Conservation (phyloP, 2,888 invertebrate genomes). For the Macropis europaea region DNA sequence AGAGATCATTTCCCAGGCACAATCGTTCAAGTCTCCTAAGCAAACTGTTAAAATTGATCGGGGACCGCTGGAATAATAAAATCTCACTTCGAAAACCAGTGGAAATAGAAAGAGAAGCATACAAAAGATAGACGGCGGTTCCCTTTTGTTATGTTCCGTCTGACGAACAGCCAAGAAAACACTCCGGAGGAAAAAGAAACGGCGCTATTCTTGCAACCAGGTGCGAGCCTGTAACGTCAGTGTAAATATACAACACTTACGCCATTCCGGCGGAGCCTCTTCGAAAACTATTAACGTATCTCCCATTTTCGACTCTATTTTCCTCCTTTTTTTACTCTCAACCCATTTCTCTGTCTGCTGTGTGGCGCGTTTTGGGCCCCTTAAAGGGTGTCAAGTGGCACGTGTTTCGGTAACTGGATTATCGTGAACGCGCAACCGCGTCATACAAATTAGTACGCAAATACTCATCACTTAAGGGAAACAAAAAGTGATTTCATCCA, state of each 20-base stretch:
- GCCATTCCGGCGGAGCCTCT: constrained; percentile 58
- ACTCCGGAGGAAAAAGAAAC: constrained; percentile 56
- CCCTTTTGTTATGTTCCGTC: constrained; percentile 50
- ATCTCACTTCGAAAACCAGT: too few relatives aligned
- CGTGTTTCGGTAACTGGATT: constrained; percentile 26
- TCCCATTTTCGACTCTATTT: constrained; percentile 17
- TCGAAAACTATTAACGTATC: constrained; percentile 65
- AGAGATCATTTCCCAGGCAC: too few relatives aligned
- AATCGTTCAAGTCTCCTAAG: too few relatives aligned
- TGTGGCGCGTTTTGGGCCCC: constrained; percentile 25
- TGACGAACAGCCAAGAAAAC: constrained; percentile 54
- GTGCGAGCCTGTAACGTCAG: constrained; percentile 75
- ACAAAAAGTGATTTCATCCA: too few relatives aligned
- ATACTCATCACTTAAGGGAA: too few relatives aligned
- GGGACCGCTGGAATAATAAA: constrained; percentile 7
- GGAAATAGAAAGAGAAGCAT: background rate
- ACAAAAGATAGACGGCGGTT: constrained; percentile 21
- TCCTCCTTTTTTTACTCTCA: constrained; percentile 44
- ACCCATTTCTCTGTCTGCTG: constrained; percentile 48
- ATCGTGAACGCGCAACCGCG: too few relatives aligned
- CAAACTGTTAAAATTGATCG: too few relatives aligned
- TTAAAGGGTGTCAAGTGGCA: constrained; percentile 21
- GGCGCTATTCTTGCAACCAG: constrained; percentile 76
- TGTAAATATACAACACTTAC: constrained; percentile 75
- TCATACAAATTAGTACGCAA: too few relatives aligned